Evolutionary conservation across 1,140 invertebrate species (phyloP).

Genomic region (Meloidogyne exigua): DNA sequence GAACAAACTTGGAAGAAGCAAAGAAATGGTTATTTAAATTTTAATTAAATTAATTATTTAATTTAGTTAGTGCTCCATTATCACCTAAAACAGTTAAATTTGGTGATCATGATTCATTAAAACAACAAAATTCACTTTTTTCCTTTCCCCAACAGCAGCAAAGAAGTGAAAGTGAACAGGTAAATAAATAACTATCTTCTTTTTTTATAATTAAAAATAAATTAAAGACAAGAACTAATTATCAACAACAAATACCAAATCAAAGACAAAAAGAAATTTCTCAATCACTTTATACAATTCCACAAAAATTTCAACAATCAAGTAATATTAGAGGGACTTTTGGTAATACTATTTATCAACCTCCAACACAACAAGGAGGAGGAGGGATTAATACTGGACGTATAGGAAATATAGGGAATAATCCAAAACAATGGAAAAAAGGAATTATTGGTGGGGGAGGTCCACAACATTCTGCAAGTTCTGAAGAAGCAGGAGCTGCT

Average conservation of each 20-base stretch:
- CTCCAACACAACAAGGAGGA: not conserved
- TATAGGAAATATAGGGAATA: not conserved
- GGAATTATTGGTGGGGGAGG: not conserved
- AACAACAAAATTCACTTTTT: not conserved
- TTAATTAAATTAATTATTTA: not conserved
- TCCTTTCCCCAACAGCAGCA: not conserved
- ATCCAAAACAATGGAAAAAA: not conserved
- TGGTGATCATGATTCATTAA: not conserved
- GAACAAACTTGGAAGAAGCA: not conserved
- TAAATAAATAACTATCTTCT: not conserved
- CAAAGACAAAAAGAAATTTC: not conserved
- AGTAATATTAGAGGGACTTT: not conserved
- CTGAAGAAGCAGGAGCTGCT: conserved; percentile 22
- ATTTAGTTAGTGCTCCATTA: not conserved
- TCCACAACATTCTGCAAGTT: conserved; percentile 6
- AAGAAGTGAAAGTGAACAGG: not conserved
- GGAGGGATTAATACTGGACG: not conserved
- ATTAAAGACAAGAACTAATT: not conserved
- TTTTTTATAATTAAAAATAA: not conserved
- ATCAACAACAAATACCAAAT: not conserved
- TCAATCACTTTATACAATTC: conserved; percentile 4
- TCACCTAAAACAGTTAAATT: conserved; percentile 1
- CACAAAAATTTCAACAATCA: not conserved
- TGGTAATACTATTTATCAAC: not conserved
- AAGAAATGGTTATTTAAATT: not conserved